Percentiles rank a stretch among this genome's conserved stretches.
Conservation (phyloP, 2,888 invertebrate species). For the Glomeris marginata region DNA sequence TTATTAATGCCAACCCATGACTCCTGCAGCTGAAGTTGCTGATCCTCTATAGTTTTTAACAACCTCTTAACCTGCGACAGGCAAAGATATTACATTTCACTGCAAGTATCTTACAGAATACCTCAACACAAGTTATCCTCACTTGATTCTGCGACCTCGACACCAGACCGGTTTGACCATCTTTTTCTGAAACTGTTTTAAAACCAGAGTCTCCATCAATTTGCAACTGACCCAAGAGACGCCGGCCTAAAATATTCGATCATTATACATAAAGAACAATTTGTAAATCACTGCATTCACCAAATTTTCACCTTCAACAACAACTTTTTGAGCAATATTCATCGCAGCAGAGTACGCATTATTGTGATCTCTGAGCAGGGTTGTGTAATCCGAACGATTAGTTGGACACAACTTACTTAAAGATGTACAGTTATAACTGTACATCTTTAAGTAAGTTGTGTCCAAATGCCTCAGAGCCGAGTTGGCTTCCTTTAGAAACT, state of each 20-base stretch:
- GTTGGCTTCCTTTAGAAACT: slow-evolving; percentile 45
- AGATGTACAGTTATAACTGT: too few relatives aligned
- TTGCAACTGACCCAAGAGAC: slow-evolving; percentile 39
- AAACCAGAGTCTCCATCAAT: slow-evolving; percentile 29
- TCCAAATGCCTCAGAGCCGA: slow-evolving; percentile 44
- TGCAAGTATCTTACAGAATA: slow-evolving; percentile 3
- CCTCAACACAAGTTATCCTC: too few relatives aligned
- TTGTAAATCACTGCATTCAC: not conserved
- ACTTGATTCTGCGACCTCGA: too few relatives aligned
- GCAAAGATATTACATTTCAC: not conserved
- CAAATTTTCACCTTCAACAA: not conserved
- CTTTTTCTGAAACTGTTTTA: slow-evolving; percentile 4
- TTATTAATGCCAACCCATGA: too few relatives aligned
- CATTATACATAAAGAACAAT: not conserved
- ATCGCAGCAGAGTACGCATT: not conserved
- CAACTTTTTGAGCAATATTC: not conserved
- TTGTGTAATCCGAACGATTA: not conserved
- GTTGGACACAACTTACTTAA: not conserved
- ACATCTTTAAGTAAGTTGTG: slow-evolving; percentile 41
- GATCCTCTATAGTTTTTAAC: not conserved
- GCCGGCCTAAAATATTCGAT: slow-evolving; percentile 26
- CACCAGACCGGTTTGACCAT: not conserved
- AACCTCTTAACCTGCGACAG: slow-evolving; percentile 3
- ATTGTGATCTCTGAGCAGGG: not conserved
- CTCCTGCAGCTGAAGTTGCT: not conserved